Base-by-base conservation (phyloP, 2,797 vertebrate species). In the Alcedo quadribrachys region DNA sequence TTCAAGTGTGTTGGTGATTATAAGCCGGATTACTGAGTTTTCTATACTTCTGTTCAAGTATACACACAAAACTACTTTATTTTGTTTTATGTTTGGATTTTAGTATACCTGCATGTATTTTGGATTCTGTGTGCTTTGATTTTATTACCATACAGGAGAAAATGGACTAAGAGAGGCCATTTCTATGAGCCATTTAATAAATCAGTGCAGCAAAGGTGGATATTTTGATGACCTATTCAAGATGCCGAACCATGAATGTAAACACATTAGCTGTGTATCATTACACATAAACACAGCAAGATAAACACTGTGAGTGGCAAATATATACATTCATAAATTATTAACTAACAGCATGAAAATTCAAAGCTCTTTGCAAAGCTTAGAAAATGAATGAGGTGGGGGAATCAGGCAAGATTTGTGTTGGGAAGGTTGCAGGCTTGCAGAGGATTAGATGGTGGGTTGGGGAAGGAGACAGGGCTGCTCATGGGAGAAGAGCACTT, bases 241-340 rank as follows among this genome's bases (percentile, higher is more conserved):
- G 40, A 87, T 55, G 40, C 73, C 90, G 89, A 91, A 62, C 62
- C 43, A 30, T 35, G 55, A 95, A 68, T 1, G 8, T 89, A 92
- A 90, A 92, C 69, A 87, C 58, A 69, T 95, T 91, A 91, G 9
- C 63, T 33, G 28, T 42, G 27, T 85, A 68, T 90, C 81, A 58
- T 95, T 93, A 89, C 55, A 55, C 19, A 45, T 73, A 87, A 91
- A 78, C 58, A 83, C 32, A 62, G 18, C 30, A 43, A 88, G 54
- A 33, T 83, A 92, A 95, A 78, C 32, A 81, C 5, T 2, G 0
- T 9, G 8, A 85, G 30, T 9, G 12, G 42, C 43, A 89, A 94
- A 94, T 67, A 82, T 42, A 86, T 60, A n/a, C 46, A 28, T 73
- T 75, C 80, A 91, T 92, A 15, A 78, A 93, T 89, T 89, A 92